Evolutionary conservation across 2,797 vertebrate species (phyloP).

Genomic region (Enteromius radiatus): DNA sequence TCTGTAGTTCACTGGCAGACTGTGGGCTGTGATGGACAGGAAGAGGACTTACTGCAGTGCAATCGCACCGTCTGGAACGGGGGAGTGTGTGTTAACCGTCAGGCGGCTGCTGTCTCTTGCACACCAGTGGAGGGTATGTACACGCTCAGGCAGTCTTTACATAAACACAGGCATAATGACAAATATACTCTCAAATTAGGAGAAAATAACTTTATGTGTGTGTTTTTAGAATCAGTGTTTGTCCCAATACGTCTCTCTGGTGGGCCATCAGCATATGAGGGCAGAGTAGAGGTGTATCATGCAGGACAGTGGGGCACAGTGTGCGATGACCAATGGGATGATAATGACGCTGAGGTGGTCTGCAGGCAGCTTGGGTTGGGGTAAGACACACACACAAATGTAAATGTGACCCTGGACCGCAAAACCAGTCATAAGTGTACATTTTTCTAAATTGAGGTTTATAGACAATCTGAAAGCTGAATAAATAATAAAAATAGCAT

Average conservation of each 20-base stretch:
- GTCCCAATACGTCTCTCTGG: conserved; percentile 82
- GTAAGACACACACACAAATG: conserved; percentile 70
- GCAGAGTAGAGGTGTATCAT: conserved; percentile 90
- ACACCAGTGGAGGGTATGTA: conserved; percentile 74
- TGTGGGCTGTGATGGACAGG: conserved; percentile 85
- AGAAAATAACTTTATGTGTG: conserved; percentile 39
- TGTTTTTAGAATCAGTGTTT: conserved; percentile 48
- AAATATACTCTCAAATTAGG: neutral
- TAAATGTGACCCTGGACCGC: neutral
- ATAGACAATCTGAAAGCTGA: too few relatives aligned
- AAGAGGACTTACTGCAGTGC: conserved; percentile 86
- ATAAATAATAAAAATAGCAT: too few relatives aligned
- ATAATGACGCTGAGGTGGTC: conserved; percentile 92
- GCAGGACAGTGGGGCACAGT: conserved; percentile 93
- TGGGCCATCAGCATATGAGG: conserved; percentile 79
- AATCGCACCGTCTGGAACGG: conserved; percentile 83
- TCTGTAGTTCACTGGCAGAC: conserved; percentile 84
- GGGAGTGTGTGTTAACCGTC: conserved; percentile 76
- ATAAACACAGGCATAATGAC: conserved; percentile 28
- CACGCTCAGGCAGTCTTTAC: neutral
- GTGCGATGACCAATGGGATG: conserved; percentile 96
- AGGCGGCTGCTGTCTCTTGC: conserved; percentile 85
- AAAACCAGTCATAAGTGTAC: too few relatives aligned
- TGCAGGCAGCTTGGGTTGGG: conserved; percentile 95
- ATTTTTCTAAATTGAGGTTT: too few relatives aligned